Base-by-base conservation (phyloP, 2,888 invertebrate genomes). In the Trichopria drosophilae region DNA sequence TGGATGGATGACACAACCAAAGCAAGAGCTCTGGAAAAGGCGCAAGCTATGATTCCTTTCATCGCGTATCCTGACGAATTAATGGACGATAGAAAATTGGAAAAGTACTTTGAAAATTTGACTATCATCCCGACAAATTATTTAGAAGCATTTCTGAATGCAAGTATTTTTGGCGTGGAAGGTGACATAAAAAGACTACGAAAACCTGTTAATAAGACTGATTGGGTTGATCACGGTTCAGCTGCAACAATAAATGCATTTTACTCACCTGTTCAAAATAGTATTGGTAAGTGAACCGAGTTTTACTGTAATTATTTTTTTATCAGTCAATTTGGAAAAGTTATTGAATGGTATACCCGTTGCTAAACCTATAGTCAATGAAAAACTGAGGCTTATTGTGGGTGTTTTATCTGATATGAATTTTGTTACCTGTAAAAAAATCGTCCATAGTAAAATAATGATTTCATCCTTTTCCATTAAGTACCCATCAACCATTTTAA, bases 1-100 rank as follows among this genome's bases (percentile, higher is more conserved):
- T 96, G 95, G 95, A 96, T 96, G 95, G 95, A 96, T 68, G 83
- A 84, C 0, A 77, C 80, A 59, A 96, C 96, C 0, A 84, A 85
- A 36, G 73, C 77, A 58, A 84, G 84, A 45, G 93, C 92, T 1
- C 73, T 90, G 53, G 84, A 86, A 53, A 93, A 93, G 71, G 86
- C 90, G 0, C 83, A 84, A 52, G 81, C 86, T 0, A 94, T 95
- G 88, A 81, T 86, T 3, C 85, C 90, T 1, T 92, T 93, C 72
- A 93, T 95, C 67, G 95, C 92, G 0, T 95, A 94, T 75, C 94
- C 94, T 1, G 87, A 87, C 64, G 94, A 93, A 73, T 83, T 95
- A 69, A 78, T 93, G 41, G 86, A 93, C 64, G 81, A 93, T 62
- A 78, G 81, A 3, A 92, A 91, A 70, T 78, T 95, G 4, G 86